These are phyloP conservation scores for Laspeyria flexula DNA, from an alignment of 2,888 invertebrate species.

Conservation along the genomic window DNA sequence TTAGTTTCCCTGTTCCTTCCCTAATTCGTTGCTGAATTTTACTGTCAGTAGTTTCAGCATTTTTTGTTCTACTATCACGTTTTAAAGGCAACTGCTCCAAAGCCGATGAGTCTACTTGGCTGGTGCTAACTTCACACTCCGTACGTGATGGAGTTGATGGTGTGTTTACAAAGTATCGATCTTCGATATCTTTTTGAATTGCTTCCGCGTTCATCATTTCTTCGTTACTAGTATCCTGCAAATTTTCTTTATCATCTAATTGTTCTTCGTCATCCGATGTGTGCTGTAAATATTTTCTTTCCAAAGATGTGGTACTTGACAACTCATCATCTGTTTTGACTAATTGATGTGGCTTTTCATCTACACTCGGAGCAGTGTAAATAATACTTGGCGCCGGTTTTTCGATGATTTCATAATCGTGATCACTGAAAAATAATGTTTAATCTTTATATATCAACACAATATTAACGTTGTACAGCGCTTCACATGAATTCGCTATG, in stretches of 20 bases:
- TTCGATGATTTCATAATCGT: slow-evolving; percentile 96
- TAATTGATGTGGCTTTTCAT: slow-evolving; percentile 64
- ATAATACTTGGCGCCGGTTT: slow-evolving; percentile 85
- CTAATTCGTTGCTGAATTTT: slow-evolving; percentile 89
- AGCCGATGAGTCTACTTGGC: slow-evolving; percentile 89
- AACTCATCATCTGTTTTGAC: slow-evolving; percentile 80
- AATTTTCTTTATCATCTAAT: slow-evolving; percentile 66
- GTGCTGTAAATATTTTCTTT: slow-evolving; percentile 79
- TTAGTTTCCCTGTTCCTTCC: slow-evolving; percentile 89
- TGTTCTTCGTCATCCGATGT: slow-evolving; percentile 81
- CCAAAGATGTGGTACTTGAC: slow-evolving; percentile 81
- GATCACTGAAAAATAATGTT: slow-evolving; percentile 89
- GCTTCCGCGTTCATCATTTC: slow-evolving; percentile 78
- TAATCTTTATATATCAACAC: slow-evolving; percentile 10
- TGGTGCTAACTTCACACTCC: slow-evolving; percentile 88
- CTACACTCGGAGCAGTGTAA: slow-evolving; percentile 68
- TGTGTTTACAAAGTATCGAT: slow-evolving; percentile 86
- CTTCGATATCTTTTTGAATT: slow-evolving; percentile 88
- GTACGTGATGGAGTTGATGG: slow-evolving; percentile 87
- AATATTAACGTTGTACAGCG: background rate
- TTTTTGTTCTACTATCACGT: slow-evolving; percentile 84
- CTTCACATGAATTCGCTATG: slow-evolving; percentile 48
- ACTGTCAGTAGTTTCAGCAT: slow-evolving; percentile 79
- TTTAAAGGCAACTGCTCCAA: slow-evolving; percentile 88
- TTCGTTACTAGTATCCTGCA: slow-evolving; percentile 56